A percentile compares a stretch with the other conserved stretches of the same genome.
These are phyloP conservation scores for Contarinia nasturtii DNA, from an alignment of 1,140 invertebrate genomes.

Conservation along the genomic window DNA sequence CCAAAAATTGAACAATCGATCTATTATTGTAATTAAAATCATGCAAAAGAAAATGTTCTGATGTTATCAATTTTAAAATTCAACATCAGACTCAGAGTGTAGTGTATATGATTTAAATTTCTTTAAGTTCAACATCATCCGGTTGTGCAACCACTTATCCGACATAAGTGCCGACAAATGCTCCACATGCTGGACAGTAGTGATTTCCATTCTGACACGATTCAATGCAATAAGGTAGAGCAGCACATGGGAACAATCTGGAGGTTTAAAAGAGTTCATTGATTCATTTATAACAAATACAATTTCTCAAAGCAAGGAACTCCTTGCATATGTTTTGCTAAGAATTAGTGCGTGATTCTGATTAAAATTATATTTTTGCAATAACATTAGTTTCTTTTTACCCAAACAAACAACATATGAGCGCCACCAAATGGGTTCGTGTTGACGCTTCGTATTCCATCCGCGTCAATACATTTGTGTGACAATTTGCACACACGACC, in stretches of 20 bases:
- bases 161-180: constrained; percentile 25
- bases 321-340: too few relatives aligned
- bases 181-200: constrained; percentile 30
- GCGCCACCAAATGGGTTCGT: constrained; percentile 38
- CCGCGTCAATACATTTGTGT: constrained; percentile 27
- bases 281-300: not conserved
- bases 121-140: too few relatives aligned
- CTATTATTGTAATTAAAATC: too few relatives aligned
- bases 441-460: constrained; percentile 29
- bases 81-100: too few relatives aligned
- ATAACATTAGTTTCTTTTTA: constrained; percentile 20
- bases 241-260: constrained; percentile 33
- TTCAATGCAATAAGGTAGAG: constrained; percentile 32
- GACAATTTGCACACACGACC: constrained; percentile 34
- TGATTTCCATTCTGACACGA: constrained; percentile 32
- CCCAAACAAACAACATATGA: constrained; percentile 34
- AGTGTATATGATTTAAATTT: too few relatives aligned
- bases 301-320: too few relatives aligned
- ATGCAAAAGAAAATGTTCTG: too few relatives aligned
- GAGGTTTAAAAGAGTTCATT: constrained; percentile 4
- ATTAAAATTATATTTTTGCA: too few relatives aligned
- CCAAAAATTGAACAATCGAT: too few relatives aligned
- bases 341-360: too few relatives aligned
- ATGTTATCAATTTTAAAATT: too few relatives aligned
- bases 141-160: too few relatives aligned